Base-by-base conservation (phyloP, 2,113 vertebrate species). In the Acinonyx jubatus region DNA sequence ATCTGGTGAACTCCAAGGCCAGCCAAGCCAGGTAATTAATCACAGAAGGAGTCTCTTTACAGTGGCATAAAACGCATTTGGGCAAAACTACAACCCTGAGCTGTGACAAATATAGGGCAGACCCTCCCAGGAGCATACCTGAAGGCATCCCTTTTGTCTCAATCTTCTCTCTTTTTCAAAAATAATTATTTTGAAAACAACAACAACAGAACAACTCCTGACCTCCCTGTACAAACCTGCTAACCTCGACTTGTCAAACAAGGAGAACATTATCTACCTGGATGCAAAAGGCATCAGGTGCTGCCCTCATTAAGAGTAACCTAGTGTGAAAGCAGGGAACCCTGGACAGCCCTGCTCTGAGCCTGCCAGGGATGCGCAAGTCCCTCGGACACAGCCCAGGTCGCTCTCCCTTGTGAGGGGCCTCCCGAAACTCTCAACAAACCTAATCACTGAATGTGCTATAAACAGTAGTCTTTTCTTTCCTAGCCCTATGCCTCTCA, bases 51-150 rank as follows among this genome's bases (percentile, higher is more conserved):
- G 57, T 66, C 57, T 78, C 55, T 96, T 92, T 76, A 69, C 66
- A 88, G 69, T 52, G 63, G 21, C 78, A 1, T 80, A 61, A 95
- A 95, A 96, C 4, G 45, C 57, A 73, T 88, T 21, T 50, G 73
- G 92, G 78, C 82, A 93, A 16, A 97, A 96, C 1, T 87, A 82
- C 90, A 91, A 94, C 92, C 91, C 68, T 96, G 87, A 98, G 95
- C 94, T 97, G 74, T 86, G 96, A 92, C 81, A 87, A 83, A 93
- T 66, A 93, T 7, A 82, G 97, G 82, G 78, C 96, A 97, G 86
- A 61, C 50, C 89, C 96, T 98, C 79, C 92, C 92, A 12, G 38
- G 50, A 57, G n/a, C 74, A 80, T 55, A 31, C 7, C n/a, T 74
- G 23, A 81, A 91, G 63, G 66, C 25, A 95, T 4, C 27, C 21